Base-by-base conservation (phyloP, 2,113 vertebrate genomes). In the Nothoprocta perdicaria region DNA sequence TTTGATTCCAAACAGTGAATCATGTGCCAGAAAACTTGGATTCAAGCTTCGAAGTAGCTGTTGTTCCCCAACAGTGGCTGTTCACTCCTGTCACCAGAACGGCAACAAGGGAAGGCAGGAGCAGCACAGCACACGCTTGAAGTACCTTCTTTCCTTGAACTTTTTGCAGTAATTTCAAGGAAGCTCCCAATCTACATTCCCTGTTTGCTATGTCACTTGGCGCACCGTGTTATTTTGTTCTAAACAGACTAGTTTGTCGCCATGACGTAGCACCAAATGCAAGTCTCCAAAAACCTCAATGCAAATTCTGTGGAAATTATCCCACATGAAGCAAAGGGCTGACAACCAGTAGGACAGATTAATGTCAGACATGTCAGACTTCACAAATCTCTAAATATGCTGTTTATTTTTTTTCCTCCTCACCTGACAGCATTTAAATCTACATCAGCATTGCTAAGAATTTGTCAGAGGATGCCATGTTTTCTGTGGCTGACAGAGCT, bases 191-290 rank as follows among this genome's bases (percentile, higher is more conserved):
- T 24, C 61, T 9, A 43, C 18, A 21, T 3, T 9, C 13, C 12
- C 0, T 0, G 7, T 1, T 12, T 24, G 23, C 29, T 9, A 3
- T 7, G 11, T 29, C 52, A 79, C 48, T 0, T 0, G 4, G 7
- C 46, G 14, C 0, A 0, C 40, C 12, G 16, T 31, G 16, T 43
- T 65, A 21, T 48, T 67, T 68, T 76, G 43, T 50, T 73, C 35
- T 33, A 9, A 61, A 19, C 35, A 76, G 58, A 57, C 46, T 1
- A 38, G 29, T 17, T 24, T 57, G 40, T 65, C 66, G 78, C 19
- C 19, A 3, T 21, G 31, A 76, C 24, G 11, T 21, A 73, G 45
- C 23, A 72, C 9, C 16, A 45, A 84, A 45, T 4, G 1, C 7
- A 75, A 43, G 15, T 22, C 26, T 86, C 57, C 35, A n/a, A 17